Evolutionary conservation across 92 coral and sea anemone species (phyloP).

Genomic region (Micromussa lordhowensis): DNA sequence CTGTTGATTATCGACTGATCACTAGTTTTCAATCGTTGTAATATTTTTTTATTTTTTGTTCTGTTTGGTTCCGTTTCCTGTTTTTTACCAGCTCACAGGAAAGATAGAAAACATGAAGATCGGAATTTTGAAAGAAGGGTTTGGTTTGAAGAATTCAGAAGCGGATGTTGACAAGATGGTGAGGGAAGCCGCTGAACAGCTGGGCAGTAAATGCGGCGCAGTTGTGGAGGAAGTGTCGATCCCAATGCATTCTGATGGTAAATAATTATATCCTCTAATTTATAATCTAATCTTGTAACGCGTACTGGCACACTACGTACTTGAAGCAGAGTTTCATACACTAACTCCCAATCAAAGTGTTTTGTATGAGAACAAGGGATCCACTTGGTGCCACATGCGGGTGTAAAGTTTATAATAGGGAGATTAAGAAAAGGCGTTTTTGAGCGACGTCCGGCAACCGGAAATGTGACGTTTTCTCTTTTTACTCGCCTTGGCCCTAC

Average conservation of each 20-base stretch:
- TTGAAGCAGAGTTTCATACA: too few species aligned
- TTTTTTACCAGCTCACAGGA: constrained; percentile 71
- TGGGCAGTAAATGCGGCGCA: constrained; percentile 67
- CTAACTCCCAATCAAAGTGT: neutral
- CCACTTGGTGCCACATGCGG: too few species aligned
- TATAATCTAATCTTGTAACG: too few species aligned
- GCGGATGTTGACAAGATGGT: constrained; percentile 82
- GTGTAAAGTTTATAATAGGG: neutral
- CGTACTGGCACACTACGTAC: too few species aligned
- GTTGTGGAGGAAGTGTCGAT: constrained; percentile 80
- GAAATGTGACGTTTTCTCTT: too few species aligned
- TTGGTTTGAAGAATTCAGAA: constrained; percentile 73
- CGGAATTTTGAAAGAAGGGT: constrained; percentile 88
- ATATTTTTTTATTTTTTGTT: neutral
- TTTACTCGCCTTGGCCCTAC: too few species aligned
- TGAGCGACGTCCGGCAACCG: too few species aligned
- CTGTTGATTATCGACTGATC: neutral
- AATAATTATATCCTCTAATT: too few species aligned
- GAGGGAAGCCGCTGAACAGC: constrained; percentile 63
- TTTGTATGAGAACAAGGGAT: neutral
- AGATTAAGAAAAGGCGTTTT: too few species aligned
- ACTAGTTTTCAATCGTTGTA: neutral
- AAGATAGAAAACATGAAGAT: constrained; percentile 69
- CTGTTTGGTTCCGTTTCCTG: too few species aligned
- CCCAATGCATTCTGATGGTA: constrained; percentile 86